phyloP scores from a whole-genome alignment of 2,797 vertebrate genomes.

The Eospalax fontanierii region DNA sequence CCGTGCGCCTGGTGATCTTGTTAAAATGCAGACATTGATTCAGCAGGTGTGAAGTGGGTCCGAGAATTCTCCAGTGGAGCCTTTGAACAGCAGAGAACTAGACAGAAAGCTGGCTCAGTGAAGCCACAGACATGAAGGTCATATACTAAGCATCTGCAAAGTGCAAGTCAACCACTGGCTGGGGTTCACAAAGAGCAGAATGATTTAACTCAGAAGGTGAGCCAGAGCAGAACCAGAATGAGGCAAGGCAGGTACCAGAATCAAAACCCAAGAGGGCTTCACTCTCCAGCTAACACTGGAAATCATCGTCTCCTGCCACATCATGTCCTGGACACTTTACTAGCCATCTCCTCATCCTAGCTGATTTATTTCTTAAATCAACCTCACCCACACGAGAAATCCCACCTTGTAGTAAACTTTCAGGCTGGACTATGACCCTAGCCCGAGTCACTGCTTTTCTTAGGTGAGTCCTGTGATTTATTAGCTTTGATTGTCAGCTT shows the following conservation, averaged over 20 bases:
- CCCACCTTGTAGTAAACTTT: not conserved
- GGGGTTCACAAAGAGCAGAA: not conserved
- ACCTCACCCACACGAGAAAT: not conserved
- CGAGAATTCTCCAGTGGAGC: not conserved
- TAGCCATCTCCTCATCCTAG: fast-evolving
- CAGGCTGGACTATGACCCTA: not conserved
- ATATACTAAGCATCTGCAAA: not conserved
- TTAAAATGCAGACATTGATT: not conserved
- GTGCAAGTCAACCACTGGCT: no score
- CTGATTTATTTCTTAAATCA: not conserved
- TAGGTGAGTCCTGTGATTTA: not conserved
- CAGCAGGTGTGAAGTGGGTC: not conserved
- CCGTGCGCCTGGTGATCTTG: no score
- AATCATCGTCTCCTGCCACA: not conserved
- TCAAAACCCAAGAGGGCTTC: not conserved
- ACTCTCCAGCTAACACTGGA: not conserved
- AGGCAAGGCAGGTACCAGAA: no score
- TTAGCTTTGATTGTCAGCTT: not conserved
- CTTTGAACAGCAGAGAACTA: not conserved
- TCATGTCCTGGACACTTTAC: not conserved
- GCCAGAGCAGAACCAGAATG: not conserved
- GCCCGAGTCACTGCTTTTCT: not conserved
- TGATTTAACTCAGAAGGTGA: not conserved
- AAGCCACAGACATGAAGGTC: fast-evolving
- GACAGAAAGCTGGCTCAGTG: not conserved